Conservation (phyloP, 37 sponge, comb jelly and placozoan species). For the Chondrilla cf. caribensis region DNA sequence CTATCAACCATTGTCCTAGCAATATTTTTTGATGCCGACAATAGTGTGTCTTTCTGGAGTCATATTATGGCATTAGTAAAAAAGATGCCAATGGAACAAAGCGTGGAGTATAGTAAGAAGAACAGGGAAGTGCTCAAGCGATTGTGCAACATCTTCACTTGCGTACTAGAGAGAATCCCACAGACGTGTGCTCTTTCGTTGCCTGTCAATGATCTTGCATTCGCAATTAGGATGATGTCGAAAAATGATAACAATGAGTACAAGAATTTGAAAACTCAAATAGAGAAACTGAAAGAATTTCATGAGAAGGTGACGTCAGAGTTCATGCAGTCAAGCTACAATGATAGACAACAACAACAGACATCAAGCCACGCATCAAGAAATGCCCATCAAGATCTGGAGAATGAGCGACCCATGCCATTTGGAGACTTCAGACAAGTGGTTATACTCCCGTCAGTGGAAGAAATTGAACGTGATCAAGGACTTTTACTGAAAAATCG, state of each 20-base stretch:
- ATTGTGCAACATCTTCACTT: background rate
- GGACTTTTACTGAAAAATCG: background rate
- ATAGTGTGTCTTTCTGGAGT: background rate
- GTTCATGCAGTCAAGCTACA: background rate
- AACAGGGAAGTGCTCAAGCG: background rate
- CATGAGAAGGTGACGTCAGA: background rate
- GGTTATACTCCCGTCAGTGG: conserved; percentile 25
- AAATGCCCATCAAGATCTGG: too few relatives aligned
- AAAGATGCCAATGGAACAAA: conserved; percentile 6
- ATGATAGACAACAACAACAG: background rate
- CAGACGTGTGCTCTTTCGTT: background rate
- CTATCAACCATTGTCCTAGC: background rate
- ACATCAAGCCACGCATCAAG: too few relatives aligned
- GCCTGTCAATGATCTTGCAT: background rate
- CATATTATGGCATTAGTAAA: background rate
- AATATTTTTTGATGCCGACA: conserved; percentile 1
- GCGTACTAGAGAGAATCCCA: conserved; percentile 4
- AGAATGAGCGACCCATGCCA: background rate
- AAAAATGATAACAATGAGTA: background rate
- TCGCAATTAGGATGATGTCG: background rate
- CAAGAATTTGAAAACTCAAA: background rate
- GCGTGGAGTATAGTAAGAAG: background rate
- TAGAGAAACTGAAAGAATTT: background rate
- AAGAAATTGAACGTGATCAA: conserved; percentile 17
- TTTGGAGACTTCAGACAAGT: conserved; percentile 24